Conservation (phyloP, 1,140 invertebrate genomes). For the Polypedilum vanderplanki region DNA sequence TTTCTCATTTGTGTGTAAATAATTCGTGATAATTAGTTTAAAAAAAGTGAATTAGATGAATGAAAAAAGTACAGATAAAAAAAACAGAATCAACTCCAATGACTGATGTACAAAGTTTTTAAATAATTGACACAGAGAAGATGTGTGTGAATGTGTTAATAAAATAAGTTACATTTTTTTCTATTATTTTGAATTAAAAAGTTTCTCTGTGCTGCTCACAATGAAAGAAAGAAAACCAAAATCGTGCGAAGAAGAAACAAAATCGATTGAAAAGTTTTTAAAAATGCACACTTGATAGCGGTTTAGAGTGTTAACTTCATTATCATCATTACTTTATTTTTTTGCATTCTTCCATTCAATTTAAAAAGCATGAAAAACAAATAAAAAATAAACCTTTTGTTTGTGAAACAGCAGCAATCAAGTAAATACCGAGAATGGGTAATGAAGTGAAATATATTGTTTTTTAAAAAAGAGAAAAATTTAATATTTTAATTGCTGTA, state of each 20-base stretch:
- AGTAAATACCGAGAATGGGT: not conserved
- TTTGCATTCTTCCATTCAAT: not conserved
- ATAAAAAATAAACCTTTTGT: not conserved
- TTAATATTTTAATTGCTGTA: constrained; percentile 21
- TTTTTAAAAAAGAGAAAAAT: not conserved
- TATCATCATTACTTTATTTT: too few species aligned
- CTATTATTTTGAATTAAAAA: too few species aligned
- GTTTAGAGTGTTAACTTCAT: too few species aligned
- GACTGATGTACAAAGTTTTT: not conserved
- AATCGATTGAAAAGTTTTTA: too few species aligned
- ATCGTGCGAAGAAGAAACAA: not conserved
- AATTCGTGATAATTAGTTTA: too few species aligned
- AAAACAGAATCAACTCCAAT: not conserved
- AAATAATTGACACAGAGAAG: not conserved
- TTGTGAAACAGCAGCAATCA: not conserved
- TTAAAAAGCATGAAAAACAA: not conserved
- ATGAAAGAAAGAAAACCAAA: not conserved
- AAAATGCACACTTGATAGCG: too few species aligned
- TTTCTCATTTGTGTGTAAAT: too few species aligned
- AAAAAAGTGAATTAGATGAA: too few species aligned
- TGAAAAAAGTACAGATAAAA: too few species aligned
- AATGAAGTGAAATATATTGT: too few species aligned
- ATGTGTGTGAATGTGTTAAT: too few species aligned
- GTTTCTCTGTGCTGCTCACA: not conserved
- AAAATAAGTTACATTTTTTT: too few species aligned